Evolutionary conservation across 2,888 invertebrate species (phyloP).

Genomic region (Tanytarsus gracilentus): DNA sequence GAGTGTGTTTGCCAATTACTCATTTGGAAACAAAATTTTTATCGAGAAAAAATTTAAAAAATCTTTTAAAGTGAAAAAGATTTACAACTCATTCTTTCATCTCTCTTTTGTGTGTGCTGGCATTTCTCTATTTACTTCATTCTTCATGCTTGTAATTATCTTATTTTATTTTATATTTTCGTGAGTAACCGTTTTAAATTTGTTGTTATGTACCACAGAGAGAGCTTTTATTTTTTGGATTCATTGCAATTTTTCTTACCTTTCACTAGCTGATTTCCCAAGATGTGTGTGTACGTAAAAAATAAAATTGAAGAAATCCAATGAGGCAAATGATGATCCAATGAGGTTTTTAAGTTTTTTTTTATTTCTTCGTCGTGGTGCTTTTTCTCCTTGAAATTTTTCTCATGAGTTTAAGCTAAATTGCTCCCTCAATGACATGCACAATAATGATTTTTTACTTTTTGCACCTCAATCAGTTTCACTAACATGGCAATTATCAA

Average conservation of each 20-base stretch:
- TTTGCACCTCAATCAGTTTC: too few species aligned
- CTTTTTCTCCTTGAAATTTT: too few species aligned
- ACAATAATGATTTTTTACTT: too few species aligned
- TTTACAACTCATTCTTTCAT: not conserved
- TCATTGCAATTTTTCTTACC: not conserved
- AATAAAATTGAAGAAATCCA: too few species aligned
- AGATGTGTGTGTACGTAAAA: too few species aligned
- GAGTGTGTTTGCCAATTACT: too few species aligned
- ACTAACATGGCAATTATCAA: too few species aligned
- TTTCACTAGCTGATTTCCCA: not conserved
- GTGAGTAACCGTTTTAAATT: constrained; percentile 11
- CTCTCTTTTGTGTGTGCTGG: not conserved
- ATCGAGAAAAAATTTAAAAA: not conserved
- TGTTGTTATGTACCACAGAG: not conserved
- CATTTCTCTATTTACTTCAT: not conserved
- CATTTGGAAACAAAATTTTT: not conserved
- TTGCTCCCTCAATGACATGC: too few species aligned
- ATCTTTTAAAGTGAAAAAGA: constrained; percentile 5
- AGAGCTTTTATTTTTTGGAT: not conserved
- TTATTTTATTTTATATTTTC: not conserved
- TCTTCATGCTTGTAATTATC: not conserved
- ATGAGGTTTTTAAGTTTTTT: too few species aligned
- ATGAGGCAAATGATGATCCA: constrained; percentile 11
- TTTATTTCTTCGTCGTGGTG: too few species aligned
- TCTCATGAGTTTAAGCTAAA: too few species aligned